Percentiles rank a stretch among this genome's conserved stretches.
Evolutionary conservation across 2,888 invertebrate species (phyloP).

Genomic region (Arenicola marina): DNA sequence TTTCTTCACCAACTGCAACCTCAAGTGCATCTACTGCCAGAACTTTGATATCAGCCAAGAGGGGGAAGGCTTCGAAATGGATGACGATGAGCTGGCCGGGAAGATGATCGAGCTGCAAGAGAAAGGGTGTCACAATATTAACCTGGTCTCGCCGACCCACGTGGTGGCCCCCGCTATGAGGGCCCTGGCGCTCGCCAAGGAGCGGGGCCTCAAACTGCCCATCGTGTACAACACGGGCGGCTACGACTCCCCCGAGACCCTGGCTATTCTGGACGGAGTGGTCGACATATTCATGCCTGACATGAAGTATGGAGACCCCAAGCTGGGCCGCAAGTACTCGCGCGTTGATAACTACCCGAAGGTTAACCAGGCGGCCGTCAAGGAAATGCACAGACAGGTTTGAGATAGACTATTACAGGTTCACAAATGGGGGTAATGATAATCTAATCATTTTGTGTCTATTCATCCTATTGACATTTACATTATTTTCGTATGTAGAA

Average conservation of each 20-base stretch:
- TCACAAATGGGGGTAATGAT: too few relatives aligned
- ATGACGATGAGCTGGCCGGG: constrained; percentile 4
- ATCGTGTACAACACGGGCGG: constrained; percentile 11
- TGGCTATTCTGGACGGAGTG: constrained; percentile 4
- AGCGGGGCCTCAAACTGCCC: background rate
- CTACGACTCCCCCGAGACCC: constrained; percentile 7
- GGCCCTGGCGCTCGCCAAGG: constrained; percentile 3
- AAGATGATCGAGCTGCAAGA: constrained; percentile 8
- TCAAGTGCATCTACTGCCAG: constrained; percentile 9
- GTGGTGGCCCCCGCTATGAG: constrained; percentile 7
- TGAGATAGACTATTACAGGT: too few relatives aligned
- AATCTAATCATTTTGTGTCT: too few relatives aligned
- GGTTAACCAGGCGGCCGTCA: constrained; percentile 10
- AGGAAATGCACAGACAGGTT: constrained; percentile 12
- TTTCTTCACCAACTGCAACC: constrained; percentile 13
- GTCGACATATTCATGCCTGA: constrained; percentile 9
- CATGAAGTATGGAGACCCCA: constrained; percentile 8
- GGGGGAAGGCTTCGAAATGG: background rate
- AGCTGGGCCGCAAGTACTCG: constrained; percentile 1
- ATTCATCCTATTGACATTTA: too few relatives aligned
- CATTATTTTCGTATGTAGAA: too few relatives aligned
- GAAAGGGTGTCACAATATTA: constrained; percentile 10
- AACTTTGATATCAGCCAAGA: constrained; percentile 10
- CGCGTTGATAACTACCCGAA: constrained; percentile 2
- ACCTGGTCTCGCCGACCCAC: constrained; percentile 11